phyloP scores from a whole-genome alignment of 2,888 invertebrate species.

The Polietes domitor region DNA sequence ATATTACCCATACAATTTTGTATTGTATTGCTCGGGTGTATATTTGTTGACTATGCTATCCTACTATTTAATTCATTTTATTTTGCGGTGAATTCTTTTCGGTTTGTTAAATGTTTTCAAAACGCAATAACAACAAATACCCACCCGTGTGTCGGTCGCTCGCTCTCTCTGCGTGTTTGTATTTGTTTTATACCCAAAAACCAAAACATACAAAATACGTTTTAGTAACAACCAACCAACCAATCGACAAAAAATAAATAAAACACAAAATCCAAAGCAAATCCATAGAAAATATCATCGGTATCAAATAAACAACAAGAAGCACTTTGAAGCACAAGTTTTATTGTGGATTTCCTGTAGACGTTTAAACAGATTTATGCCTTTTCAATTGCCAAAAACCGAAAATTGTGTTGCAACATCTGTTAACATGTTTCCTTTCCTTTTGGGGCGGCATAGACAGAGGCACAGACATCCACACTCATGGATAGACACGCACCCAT shows the following conservation, averaged over 20 bases:
- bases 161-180: background rate
- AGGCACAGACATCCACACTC: slow-evolving; percentile 16
- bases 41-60: background rate
- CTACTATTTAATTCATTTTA: slow-evolving; percentile 34
- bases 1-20: too few relatives aligned
- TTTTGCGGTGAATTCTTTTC: slow-evolving; percentile 33
- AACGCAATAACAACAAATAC: slow-evolving; percentile 28
- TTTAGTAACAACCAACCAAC: background rate
- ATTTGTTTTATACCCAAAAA: background rate
- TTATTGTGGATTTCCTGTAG: slow-evolving; percentile 51
- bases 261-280: slow-evolving; percentile 29
- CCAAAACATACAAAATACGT: background rate
- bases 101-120: slow-evolving; percentile 16
- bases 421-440: slow-evolving; percentile 64
- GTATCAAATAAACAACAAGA: slow-evolving; percentile 7
- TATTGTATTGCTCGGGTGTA: too few relatives aligned
- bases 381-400: slow-evolving; percentile 63
- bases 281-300: background rate
- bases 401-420: slow-evolving; percentile 68
- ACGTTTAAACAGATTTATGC: slow-evolving; percentile 61
- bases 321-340: slow-evolving; percentile 36
- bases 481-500: slow-evolving; percentile 19
- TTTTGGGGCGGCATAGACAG: slow-evolving; percentile 23
- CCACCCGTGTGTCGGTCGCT: background rate
- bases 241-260: background rate